Evolutionary conservation across 2,113 vertebrate genomes (phyloP).

Genomic region (Pteruthius melanotis): DNA sequence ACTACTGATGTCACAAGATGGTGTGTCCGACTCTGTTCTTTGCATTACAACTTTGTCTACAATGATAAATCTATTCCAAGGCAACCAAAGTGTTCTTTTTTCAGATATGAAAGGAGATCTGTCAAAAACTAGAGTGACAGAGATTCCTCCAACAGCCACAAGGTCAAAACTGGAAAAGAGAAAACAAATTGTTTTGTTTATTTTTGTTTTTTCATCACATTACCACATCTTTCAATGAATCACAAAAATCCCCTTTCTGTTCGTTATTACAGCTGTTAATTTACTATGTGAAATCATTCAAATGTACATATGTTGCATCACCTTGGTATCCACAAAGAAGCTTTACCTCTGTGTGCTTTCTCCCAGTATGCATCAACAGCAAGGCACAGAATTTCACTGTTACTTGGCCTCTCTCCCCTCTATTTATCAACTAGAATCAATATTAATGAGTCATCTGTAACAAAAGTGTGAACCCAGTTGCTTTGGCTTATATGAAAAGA

Average conservation of each 20-base stretch:
- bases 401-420: background rate
- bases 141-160: constrained; percentile 90
- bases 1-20: constrained; percentile 85
- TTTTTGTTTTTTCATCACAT: background rate
- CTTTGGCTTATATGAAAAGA: background rate
- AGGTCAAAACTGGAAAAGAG: constrained; percentile 88
- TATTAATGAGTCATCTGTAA: background rate
- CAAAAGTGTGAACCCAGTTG: background rate
- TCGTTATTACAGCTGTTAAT: background rate
- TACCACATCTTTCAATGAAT: background rate
- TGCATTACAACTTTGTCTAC: constrained; percentile 92
- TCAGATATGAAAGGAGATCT: constrained; percentile 91
- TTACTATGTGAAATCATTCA: background rate
- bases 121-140: constrained; percentile 91
- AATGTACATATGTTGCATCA: background rate
- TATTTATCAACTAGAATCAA: background rate
- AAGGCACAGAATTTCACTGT: background rate
- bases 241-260: background rate
- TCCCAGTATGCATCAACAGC: background rate
- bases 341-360: background rate
- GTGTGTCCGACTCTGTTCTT: constrained; percentile 71
- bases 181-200: constrained; percentile 5
- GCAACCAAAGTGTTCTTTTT: constrained; percentile 91
- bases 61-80: constrained; percentile 95
- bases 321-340: background rate